Base-by-base conservation (phyloP, 2,113 vertebrate genomes). In the Hypanus sabinus region DNA sequence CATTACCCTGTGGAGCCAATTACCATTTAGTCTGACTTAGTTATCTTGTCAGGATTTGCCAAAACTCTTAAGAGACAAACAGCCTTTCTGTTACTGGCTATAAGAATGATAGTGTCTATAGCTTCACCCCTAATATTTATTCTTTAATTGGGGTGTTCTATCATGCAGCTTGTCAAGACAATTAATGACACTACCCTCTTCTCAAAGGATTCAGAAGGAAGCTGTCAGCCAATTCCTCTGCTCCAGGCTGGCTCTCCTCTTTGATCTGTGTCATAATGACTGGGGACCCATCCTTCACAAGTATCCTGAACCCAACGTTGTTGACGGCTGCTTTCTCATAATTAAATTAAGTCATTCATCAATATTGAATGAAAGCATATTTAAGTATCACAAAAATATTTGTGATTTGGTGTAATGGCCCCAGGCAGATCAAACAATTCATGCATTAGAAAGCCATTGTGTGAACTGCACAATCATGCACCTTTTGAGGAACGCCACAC, bases 281-380 rank as follows among this genome's bases (percentile, higher is more conserved):
- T 33, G 57, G 14, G n/a, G 60, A n/a, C 62, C 60, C 27, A 90
- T 90, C 12, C 24, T 30, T 88, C 57, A 88, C 57, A 88, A 60
- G 57, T 88, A 88, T 88, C 85, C 85, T 68, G 57, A 33, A 65
- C 65, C 60, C 33, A 90, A 90, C 65, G 85, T 16, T 65, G 12
- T 90, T 5, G 83, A 90, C 6, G 60, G 57, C 60, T 65, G 85
- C 30, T 90, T 60, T 30, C 60, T 65, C 16, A 33, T 90, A 90
- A 90, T 90, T 90, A 90, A 27, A 68, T 90, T 65, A 90, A 65
- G 85, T 18, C 57, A 90, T 90, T 65, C 60, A 68, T 90, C 85
- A 68, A 90, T 90, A 90, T 65, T 90, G 85, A 65, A 65, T 90
- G 60, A 20, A 33, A 90, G 60, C 14, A 65, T 65, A 90, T 90